phyloP scores from a whole-genome alignment of 2,113 vertebrate genomes.

The Pseudois nayaur region DNA sequence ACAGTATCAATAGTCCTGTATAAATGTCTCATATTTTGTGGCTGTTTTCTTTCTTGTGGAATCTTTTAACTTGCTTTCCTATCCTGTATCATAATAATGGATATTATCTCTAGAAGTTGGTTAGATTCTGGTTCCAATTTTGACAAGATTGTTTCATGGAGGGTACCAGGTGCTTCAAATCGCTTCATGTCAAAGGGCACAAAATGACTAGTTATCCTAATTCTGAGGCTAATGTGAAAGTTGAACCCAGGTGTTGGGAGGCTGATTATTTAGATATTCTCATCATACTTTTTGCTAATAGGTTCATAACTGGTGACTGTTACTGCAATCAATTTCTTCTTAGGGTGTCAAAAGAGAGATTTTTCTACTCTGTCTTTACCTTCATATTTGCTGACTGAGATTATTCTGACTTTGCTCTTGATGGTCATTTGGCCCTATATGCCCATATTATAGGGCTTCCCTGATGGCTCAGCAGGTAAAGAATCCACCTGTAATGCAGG shows the following conservation, averaged over 20 bases:
- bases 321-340: neutral
- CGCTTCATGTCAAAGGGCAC: neutral
- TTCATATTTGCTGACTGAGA: neutral
- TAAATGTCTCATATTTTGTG: too few relatives aligned
- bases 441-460: accelerated
- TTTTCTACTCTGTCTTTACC: neutral
- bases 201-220: neutral
- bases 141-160: neutral
- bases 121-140: neutral
- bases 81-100: neutral
- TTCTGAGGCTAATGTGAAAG: neutral
- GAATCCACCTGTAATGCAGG: neutral
- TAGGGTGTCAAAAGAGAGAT: neutral
- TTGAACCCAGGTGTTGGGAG: neutral
- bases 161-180: neutral
- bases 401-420: neutral
- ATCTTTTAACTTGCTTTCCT: neutral
- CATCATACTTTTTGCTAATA: neutral
- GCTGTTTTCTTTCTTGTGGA: neutral
- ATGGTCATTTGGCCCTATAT: neutral
- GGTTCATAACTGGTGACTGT: neutral
- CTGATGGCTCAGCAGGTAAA: neutral
- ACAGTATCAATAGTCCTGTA: neutral
- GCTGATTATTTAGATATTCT: neutral
- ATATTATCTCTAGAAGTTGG: neutral